Conservation (phyloP, 2,888 invertebrate species). For the Himalopsyche anomala region DNA sequence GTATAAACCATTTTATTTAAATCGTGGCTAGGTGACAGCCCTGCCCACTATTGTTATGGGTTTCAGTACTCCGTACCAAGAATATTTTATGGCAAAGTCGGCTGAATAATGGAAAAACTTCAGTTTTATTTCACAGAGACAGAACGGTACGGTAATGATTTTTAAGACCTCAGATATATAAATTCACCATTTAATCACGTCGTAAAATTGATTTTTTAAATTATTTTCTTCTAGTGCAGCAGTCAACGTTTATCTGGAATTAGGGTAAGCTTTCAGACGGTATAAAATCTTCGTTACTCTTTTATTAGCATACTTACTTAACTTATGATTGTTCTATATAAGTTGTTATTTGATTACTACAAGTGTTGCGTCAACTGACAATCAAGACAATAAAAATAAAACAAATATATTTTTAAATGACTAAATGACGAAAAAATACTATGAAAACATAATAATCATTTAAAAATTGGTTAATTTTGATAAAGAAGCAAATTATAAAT, state of each 20-base stretch:
- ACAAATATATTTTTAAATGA: too few relatives aligned
- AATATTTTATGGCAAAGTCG: constrained; percentile 2
- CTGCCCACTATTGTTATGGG: background rate
- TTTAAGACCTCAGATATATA: constrained; percentile 27
- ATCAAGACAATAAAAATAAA: too few relatives aligned
- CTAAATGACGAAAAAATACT: too few relatives aligned
- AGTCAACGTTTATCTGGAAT: background rate
- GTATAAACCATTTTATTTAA: too few relatives aligned
- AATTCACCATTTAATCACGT: background rate
- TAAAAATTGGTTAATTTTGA: too few relatives aligned
- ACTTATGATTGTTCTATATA: too few relatives aligned
- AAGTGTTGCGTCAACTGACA: too few relatives aligned
- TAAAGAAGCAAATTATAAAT: too few relatives aligned
- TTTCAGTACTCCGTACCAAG: background rate
- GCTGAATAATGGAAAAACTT: constrained; percentile 31
- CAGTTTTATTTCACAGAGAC: constrained; percentile 21
- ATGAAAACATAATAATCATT: too few relatives aligned
- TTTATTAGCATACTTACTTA: too few relatives aligned
- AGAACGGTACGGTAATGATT: background rate
- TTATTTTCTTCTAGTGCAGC: background rate
- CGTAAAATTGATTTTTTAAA: background rate
- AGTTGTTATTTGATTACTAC: too few relatives aligned
- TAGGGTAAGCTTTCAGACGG: background rate
- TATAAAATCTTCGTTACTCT: background rate
- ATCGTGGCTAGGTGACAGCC: background rate